phyloP scores from a whole-genome alignment of 2,113 vertebrate species.

The Rhagologus leucostigma region DNA sequence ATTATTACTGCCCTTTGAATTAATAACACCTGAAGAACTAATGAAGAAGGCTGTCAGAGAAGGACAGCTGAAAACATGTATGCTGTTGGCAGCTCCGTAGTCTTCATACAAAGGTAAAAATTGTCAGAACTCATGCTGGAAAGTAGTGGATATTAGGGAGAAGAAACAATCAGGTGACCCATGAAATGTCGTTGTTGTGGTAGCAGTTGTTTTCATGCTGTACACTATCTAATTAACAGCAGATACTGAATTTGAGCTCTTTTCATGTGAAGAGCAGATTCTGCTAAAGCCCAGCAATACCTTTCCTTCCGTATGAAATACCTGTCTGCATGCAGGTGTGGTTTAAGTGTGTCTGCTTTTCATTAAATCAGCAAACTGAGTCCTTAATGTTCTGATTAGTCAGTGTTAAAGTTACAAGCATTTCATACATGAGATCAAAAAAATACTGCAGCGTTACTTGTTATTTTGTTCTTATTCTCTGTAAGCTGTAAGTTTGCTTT shows the following conservation, averaged over 20 bases:
- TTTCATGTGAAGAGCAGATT: not conserved
- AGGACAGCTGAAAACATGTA: not conserved
- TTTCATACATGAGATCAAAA: not conserved
- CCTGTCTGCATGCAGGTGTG: not conserved
- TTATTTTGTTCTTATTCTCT: not conserved
- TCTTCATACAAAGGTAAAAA: not conserved
- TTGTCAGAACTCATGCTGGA: not conserved
- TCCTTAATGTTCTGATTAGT: conserved; percentile 1
- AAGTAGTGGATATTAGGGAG: not conserved
- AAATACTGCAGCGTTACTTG: not conserved
- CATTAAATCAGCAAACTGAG: not conserved
- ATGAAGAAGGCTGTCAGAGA: not conserved
- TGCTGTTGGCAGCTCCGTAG: not conserved
- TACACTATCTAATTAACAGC: not conserved
- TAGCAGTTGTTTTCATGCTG: not conserved
- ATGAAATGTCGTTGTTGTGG: not conserved
- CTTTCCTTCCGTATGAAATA: not conserved
- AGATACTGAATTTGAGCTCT: not conserved
- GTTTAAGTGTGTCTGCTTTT: not conserved
- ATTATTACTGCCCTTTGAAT: not conserved
- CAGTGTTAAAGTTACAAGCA: not conserved
- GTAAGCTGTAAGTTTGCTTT: not conserved
- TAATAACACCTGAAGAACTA: not conserved
- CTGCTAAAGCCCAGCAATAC: not conserved
- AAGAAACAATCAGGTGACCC: not conserved